Evolutionary conservation across 2,797 vertebrate genomes (phyloP), one percentile per base, ranked within the genome.

Genomic region (Gastrophryne carolinensis): DNA sequence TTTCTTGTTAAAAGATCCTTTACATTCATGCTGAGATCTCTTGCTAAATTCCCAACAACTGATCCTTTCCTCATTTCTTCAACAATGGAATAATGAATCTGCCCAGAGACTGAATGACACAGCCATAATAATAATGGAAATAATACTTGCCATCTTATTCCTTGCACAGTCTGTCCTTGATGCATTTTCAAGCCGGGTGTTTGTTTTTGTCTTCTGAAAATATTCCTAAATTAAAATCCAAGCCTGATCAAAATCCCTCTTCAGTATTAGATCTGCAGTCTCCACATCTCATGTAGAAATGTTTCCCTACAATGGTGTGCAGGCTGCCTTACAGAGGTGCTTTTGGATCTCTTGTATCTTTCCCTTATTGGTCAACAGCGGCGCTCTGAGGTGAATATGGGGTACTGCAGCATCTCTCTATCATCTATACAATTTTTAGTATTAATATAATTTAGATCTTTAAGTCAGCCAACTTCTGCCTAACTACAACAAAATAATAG

Each of bases 361-460:
- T n/a, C 15, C 24, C n/a, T 56, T 8, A 56, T 30, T 27, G 24
- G 26, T 23, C 5, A 50, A 50, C 78, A 80, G 83, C 81, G 79
- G 63, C 81, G 73, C 80, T 68, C 62, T 80, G 79, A 58, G 81
- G 65, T 19, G 15, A 3, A 56, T 24, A 37, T 37, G 13, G 32
- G 39, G 61, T 41, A 64, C 37, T 64, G 24, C 47, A 50, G 17
- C 24, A 44, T 39, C 83, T 44, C 12, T 5, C 1, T 5, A 15
- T 15, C 8, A 41, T 41, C 82, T 66, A 84, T n/a, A 71, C 76
- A 0, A 26, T 66, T 81, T 72, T n/a, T n/a, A n/a, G n/a, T n/a
- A n/a, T n/a, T n/a, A n/a, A n/a, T n/a, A n/a, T n/a, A n/a, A n/a
- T n/a, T n/a, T n/a, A n/a, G n/a, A n/a, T n/a, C n/a, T n/a, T n/a